A percentile compares a stretch with the other conserved stretches of the same genome.
These are phyloP conservation scores for Mus minutoides DNA, from an alignment of 2,797 vertebrate genomes.

Conservation along the genomic window DNA sequence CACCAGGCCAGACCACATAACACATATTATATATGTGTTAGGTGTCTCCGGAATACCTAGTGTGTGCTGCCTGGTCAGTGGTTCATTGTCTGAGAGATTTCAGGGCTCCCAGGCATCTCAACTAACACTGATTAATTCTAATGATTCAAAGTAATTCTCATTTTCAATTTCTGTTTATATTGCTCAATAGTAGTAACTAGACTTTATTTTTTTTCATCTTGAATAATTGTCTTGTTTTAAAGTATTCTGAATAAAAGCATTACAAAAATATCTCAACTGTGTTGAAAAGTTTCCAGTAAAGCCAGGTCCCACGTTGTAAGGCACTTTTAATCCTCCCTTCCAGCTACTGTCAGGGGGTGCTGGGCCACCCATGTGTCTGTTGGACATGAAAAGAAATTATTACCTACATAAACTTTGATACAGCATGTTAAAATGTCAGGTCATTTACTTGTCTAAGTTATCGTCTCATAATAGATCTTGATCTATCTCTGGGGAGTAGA, in stretches of 20 bases:
- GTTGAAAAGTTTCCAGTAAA: slow-evolving; percentile 87
- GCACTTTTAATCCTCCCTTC: slow-evolving; percentile 93
- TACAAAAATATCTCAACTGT: slow-evolving; percentile 88
- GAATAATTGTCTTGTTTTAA: background rate
- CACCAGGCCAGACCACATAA: no score
- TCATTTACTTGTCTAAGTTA: background rate
- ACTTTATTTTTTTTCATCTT: background rate
- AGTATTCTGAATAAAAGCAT: background rate
- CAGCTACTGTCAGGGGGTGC: slow-evolving; percentile 91
- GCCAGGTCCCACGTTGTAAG: slow-evolving; percentile 95
- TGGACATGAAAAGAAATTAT: slow-evolving; percentile 39
- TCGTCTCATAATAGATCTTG: no score
- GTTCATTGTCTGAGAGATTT: background rate
- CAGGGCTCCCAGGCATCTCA: background rate
- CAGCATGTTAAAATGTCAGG: background rate
- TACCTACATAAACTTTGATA: background rate
- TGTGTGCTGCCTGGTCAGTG: background rate
- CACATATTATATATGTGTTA: background rate
- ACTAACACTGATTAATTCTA: background rate
- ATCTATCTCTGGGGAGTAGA: background rate
- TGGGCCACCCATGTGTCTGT: slow-evolving; percentile 94
- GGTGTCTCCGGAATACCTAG: background rate
- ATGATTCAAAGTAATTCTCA: background rate
- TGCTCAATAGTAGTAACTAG: background rate
- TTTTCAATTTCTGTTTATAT: background rate